Evolutionary conservation across 92 coral and sea anemone species (phyloP), one percentile per base, ranked within the genome.

Genomic region (Pocillopora meandrina): DNA sequence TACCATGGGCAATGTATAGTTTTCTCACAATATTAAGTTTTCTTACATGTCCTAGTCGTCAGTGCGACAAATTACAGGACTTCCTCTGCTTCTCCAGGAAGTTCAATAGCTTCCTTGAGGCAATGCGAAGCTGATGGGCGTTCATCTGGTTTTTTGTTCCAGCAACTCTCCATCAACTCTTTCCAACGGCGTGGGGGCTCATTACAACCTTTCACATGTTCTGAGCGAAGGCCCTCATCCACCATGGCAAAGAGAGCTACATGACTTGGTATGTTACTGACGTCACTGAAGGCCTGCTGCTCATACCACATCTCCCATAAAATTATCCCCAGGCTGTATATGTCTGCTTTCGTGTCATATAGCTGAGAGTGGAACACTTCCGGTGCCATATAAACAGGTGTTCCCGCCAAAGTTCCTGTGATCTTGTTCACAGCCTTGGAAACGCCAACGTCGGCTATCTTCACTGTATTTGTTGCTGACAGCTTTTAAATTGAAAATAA

Each of bases 301-400:
- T 87, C 84, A 71, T 82, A 79, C 91, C 87, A 83, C 60, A 88
- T 36, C 66, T 88, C 91, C 91, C 91, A 88, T 57, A 88, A 12
- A n/a, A 82, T 49, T 49, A 88, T 5, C 0, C 84, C 87, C 34
- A 88, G 72, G 20, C 87, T 88, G 80, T 88, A 88, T 17, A 88
- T 76, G 56, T 88, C 88, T n/a, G 80, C 87, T 56, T 58, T 36
- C 12, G 0, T 60, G 74, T 71, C 78, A 52, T 64, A 82, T 26
- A 67, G 12, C 60, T 49, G 9, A 18, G 63, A 31, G 8, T 61
- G 75, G n/a, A 82, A 20, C 61, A 87, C 81, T 87, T 87, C 87
- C 12, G 90, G 90, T 0, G 87, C 87, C 33, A 82, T 75, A 63
- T 87, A 75, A 21, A 76, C 18, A 6, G 75, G 80, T 33, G 81